Percentiles rank a stretch among this genome's conserved stretches.
Conservation (phyloP, 2,797 vertebrate genomes). For the Macroramphosus scolopax region DNA sequence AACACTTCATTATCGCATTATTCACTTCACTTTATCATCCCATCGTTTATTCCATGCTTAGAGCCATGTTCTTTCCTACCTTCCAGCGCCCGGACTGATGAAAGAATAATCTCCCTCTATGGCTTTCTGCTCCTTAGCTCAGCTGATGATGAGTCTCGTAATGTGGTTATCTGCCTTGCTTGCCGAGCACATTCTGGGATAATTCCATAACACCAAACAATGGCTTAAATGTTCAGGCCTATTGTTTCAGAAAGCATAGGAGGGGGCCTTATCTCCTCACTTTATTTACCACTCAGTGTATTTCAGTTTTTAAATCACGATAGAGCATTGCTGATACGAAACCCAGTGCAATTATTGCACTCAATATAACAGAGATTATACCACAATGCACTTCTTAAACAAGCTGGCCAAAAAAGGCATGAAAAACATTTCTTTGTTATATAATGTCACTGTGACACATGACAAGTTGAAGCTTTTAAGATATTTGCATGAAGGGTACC, state of each 20-base stretch:
- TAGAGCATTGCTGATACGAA: slow-evolving; percentile 19
- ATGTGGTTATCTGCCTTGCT: slow-evolving; percentile 38
- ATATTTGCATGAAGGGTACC: slow-evolving; percentile 30
- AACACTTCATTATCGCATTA: slow-evolving; percentile 50
- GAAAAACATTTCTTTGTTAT: slow-evolving; percentile 7
- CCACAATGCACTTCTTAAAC: no score
- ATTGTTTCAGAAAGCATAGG: slow-evolving; percentile 25
- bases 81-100: slow-evolving; percentile 22
- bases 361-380: slow-evolving; percentile 32
- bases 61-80: slow-evolving; percentile 37
- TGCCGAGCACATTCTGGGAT: slow-evolving; percentile 45
- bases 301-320: slow-evolving; percentile 34
- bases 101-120: slow-evolving; percentile 20
- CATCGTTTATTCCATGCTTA: slow-evolving; percentile 37
- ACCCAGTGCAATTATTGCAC: slow-evolving; percentile 16
- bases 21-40: slow-evolving; percentile 47
- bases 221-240: slow-evolving; percentile 32
- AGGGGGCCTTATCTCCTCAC: slow-evolving; percentile 12
- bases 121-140: slow-evolving; percentile 29
- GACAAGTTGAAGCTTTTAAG: slow-evolving; percentile 46
- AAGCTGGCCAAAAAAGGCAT: slow-evolving; percentile 13
- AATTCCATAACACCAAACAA: slow-evolving; percentile 32
- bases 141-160: slow-evolving; percentile 41
- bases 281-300: slow-evolving; percentile 28
- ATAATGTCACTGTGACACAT: slow-evolving; percentile 30